Evolutionary conservation across 2,888 invertebrate species (phyloP).

Genomic region (Hypomecis punctinalis): DNA sequence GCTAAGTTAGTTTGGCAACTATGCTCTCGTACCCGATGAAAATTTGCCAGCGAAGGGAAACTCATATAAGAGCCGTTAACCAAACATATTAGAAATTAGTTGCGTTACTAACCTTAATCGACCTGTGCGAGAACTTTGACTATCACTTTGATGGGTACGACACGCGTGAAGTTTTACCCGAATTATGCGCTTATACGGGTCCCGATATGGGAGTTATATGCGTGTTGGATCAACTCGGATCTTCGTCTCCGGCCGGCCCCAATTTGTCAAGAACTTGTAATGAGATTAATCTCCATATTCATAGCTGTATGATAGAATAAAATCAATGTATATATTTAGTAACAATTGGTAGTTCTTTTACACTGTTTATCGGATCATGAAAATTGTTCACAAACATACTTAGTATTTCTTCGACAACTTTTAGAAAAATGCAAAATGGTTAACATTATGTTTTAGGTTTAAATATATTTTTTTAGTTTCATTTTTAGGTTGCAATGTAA

Average conservation of each 20-base stretch:
- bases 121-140: constrained; percentile 65
- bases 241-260: constrained; percentile 2
- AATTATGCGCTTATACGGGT: constrained; percentile 24
- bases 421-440: too few species aligned
- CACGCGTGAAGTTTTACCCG: constrained; percentile 46
- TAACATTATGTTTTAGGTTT: too few species aligned
- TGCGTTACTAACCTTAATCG: constrained; percentile 74
- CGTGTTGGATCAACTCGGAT: constrained; percentile 42
- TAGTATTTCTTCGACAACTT: too few species aligned
- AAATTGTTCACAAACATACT: too few species aligned
- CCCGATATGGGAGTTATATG: constrained; percentile 33
- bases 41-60: constrained; percentile 65
- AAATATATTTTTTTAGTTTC: too few species aligned
- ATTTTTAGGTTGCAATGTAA: too few species aligned
- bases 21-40: constrained; percentile 58
- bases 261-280: constrained; percentile 16
- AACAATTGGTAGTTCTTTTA: too few species aligned
- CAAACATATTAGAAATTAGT: constrained; percentile 80
- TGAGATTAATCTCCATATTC: constrained; percentile 7
- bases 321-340: too few species aligned
- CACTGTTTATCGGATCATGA: too few species aligned
- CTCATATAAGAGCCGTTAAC: constrained; percentile 77
- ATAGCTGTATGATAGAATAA: not conserved
- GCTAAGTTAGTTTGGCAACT: constrained; percentile 70
- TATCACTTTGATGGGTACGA: constrained; percentile 67